Percentiles rank a stretch among this genome's conserved stretches.
These are phyloP conservation scores for Eptatretus atami DNA, from an alignment of 2,797 vertebrate genomes.

Conservation along the genomic window DNA sequence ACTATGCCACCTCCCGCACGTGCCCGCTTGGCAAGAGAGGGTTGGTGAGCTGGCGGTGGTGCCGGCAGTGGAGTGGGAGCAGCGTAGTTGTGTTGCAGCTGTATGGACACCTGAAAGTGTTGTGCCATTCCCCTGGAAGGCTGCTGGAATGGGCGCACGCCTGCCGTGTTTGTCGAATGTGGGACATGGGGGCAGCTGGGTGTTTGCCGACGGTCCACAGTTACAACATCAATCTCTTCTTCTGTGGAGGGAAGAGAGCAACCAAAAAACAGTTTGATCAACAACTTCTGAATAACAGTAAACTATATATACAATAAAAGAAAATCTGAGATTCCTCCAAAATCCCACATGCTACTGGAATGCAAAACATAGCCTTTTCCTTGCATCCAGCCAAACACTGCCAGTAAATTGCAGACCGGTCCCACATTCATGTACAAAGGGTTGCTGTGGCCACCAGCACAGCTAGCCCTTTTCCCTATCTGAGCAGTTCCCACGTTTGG, in stretches of 20 bases:
- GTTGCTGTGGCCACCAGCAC: too few species aligned
- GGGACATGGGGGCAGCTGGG: conserved; percentile 13
- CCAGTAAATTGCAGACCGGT: too few species aligned
- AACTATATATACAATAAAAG: too few species aligned
- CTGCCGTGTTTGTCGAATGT: neutral
- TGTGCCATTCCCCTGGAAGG: conserved; percentile 53
- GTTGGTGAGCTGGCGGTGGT: conserved; percentile 23
- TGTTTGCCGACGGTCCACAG: neutral
- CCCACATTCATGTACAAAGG: too few species aligned
- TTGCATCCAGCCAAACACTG: too few species aligned
- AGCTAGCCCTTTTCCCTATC: too few species aligned
- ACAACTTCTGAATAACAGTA: too few species aligned
- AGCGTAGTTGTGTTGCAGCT: conserved; percentile 94
- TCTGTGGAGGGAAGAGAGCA: neutral
- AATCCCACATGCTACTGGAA: too few species aligned
- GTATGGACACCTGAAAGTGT: conserved; percentile 36
- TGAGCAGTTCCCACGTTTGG: too few species aligned
- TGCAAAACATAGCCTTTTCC: too few species aligned
- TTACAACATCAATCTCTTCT: conserved; percentile 4
- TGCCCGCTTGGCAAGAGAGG: neutral
- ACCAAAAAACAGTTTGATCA: too few species aligned
- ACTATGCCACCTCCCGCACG: neutral
- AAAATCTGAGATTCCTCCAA: too few species aligned
- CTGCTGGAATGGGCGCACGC: conserved; percentile 13
- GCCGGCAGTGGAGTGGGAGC: conserved; percentile 60